Percentiles rank a stretch among this genome's conserved stretches.
Conservation (phyloP, 92 coral and sea anemone genomes). For the Palythoa grandis region DNA sequence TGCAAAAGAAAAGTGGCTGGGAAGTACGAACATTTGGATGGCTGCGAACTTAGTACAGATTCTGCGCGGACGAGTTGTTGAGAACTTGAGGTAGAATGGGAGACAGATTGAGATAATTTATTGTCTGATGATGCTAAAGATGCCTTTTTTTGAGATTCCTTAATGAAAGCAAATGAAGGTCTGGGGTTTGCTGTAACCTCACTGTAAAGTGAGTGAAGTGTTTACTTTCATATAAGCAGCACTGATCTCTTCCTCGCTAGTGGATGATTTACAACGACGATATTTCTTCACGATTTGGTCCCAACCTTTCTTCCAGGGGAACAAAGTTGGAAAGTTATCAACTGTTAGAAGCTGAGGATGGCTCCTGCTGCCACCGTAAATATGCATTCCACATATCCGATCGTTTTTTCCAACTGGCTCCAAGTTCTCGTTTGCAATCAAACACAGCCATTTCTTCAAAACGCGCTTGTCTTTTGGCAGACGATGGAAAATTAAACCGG, state of each 20-base stretch:
- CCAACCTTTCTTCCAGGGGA: neutral
- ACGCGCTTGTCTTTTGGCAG: neutral
- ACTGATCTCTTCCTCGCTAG: neutral
- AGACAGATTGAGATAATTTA: neutral
- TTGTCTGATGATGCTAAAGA: neutral
- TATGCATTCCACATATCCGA: neutral
- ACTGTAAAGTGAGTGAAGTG: too few relatives aligned
- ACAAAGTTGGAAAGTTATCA: neutral
- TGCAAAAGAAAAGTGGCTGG: constrained; percentile 12
- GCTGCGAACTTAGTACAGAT: neutral
- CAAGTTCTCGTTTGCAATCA: constrained; percentile 15
- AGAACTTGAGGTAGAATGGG: constrained; percentile 1
- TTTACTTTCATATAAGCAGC: neutral
- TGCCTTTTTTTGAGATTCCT: constrained; percentile 8
- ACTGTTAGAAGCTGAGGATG: constrained; percentile 8
- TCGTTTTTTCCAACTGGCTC: neutral
- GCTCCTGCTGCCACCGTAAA: constrained; percentile 14
- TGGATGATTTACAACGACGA: neutral
- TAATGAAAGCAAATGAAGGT: constrained; percentile 10
- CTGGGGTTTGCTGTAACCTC: neutral
- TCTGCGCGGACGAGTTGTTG: neutral
- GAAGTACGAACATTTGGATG: neutral
- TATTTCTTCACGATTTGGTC: neutral
- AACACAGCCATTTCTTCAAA: neutral
- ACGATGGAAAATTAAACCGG: constrained; percentile 24